A percentile compares a stretch with the other conserved stretches of the same genome.
phyloP scores from a whole-genome alignment of 2,113 vertebrate genomes.

The Sminthopsis crassicaudata region DNA sequence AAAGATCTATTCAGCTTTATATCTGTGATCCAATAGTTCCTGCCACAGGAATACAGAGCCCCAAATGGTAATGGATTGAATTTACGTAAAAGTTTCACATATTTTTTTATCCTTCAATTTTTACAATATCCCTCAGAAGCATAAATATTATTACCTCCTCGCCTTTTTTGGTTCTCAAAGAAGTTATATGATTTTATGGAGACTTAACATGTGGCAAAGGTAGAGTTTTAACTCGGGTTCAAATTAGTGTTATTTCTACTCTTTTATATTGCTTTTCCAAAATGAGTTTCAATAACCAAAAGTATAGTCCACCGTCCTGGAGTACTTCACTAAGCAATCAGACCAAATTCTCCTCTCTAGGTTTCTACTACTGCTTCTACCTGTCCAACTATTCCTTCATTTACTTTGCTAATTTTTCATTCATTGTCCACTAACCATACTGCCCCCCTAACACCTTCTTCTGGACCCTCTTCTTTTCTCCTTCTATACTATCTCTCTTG shows the following conservation, averaged over 20 bases:
- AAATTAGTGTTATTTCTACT: neutral
- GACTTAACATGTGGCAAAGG: neutral
- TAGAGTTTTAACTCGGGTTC: neutral
- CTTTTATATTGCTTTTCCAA: neutral
- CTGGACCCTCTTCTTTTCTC: neutral
- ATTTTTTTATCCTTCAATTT: neutral
- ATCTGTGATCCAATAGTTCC: neutral
- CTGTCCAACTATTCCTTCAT: neutral
- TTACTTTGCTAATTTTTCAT: neutral
- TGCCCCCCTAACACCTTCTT: neutral
- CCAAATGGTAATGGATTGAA: neutral
- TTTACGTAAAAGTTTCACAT: neutral
- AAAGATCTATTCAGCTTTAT: neutral
- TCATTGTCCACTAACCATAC: neutral
- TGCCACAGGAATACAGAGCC: neutral
- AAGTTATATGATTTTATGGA: neutral
- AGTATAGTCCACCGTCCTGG: neutral
- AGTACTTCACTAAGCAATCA: neutral
- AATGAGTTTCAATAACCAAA: neutral
- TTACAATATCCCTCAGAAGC: conserved; percentile 13
- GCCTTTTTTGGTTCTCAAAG: neutral
- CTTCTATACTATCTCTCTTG: neutral
- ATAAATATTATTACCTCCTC: neutral
- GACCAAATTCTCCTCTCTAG: neutral
- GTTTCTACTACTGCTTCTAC: neutral